phyloP scores from a whole-genome alignment of 53 echinoderm and acorn worm species.

The Apostichopus leukothele region DNA sequence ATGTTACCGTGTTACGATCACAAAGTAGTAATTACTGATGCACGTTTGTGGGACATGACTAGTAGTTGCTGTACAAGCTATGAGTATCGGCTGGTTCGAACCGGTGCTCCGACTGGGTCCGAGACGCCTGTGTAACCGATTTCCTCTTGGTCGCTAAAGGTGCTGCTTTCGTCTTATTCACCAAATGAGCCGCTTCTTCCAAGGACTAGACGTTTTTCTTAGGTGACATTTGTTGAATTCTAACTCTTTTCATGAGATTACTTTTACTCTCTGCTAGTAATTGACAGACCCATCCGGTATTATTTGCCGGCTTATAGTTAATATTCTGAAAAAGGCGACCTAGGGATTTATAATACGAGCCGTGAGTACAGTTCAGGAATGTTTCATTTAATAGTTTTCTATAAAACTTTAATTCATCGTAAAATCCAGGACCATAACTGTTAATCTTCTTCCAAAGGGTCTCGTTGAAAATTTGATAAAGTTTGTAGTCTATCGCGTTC shows the following conservation, averaged over 20 bases:
- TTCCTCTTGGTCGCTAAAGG: no score
- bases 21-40: no score
- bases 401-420: constrained; percentile 59
- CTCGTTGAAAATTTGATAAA: constrained; percentile 72
- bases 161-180: no score
- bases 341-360: constrained; percentile 49
- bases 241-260: neutral
- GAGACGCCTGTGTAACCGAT: no score
- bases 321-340: constrained; percentile 61
- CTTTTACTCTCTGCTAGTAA: constrained; percentile 54
- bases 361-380: constrained; percentile 61
- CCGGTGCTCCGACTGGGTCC: no score
- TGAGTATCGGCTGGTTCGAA: no score
- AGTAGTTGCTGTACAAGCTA: no score
- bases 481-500: constrained; percentile 65
- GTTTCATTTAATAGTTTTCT: constrained; percentile 51
- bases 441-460: constrained; percentile 73
- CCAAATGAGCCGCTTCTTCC: no score
- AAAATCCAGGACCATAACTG: constrained; percentile 64
- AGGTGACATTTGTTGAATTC: neutral
- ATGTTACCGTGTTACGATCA: no score
- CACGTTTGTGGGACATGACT: no score
- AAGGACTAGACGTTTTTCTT: no score
- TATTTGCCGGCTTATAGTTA: constrained; percentile 50
- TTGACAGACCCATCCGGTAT: constrained; percentile 43